These are phyloP conservation scores for Cryptus armator DNA, from an alignment of 2,888 invertebrate species.

Conservation along the genomic window DNA sequence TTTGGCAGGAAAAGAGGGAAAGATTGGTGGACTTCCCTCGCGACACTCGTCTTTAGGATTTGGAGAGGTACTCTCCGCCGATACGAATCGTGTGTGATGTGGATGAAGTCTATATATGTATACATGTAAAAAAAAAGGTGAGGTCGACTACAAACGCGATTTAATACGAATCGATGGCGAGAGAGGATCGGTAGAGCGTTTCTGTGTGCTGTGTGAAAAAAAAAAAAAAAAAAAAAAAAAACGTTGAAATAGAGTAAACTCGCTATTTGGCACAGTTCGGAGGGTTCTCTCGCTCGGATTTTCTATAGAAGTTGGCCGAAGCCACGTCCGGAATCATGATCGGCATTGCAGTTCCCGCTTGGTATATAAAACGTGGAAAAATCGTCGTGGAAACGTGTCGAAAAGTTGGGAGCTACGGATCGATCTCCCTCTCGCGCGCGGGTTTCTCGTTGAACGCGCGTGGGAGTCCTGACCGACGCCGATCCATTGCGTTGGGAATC, in stretches of 20 bases:
- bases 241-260: constrained; percentile 61
- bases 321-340: constrained; percentile 69
- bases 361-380: constrained; percentile 46
- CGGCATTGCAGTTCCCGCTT: constrained; percentile 60
- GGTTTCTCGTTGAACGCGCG: constrained; percentile 50
- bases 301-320: constrained; percentile 60
- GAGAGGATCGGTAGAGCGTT: constrained; percentile 14
- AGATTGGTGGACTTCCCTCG: constrained; percentile 12
- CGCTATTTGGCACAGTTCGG: constrained; percentile 69
- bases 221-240: constrained; percentile 29
- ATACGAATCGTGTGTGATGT: constrained; percentile 20
- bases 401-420: constrained; percentile 60
- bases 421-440: constrained; percentile 48
- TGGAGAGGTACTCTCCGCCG: constrained; percentile 24
- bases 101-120: not conserved
- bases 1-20: constrained; percentile 23
- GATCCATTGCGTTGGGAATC: constrained; percentile 27
- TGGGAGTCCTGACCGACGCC: constrained; percentile 34
- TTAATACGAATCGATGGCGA: constrained; percentile 65
- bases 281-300: constrained; percentile 56
- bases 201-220: constrained; percentile 15
- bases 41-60: constrained; percentile 43
- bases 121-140: constrained; percentile 30
- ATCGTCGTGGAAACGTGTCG: constrained; percentile 70
- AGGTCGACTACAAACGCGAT: constrained; percentile 54